Conservation (phyloP, 1,140 invertebrate genomes). For the Bombus polaris region DNA sequence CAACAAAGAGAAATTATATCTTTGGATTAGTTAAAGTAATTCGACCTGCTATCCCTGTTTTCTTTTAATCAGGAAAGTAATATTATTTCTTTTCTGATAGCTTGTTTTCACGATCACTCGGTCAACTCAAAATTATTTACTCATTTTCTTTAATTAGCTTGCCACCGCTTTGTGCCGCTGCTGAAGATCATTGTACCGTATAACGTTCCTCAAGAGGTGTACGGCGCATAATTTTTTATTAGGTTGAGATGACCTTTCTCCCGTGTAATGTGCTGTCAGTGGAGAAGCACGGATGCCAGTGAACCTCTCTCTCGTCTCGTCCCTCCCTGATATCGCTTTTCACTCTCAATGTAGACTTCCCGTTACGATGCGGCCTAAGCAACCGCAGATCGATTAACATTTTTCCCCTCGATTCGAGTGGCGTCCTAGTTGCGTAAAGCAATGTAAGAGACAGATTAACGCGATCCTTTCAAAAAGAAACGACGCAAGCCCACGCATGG, state of each 20-base stretch:
- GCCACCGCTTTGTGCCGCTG: conserved; percentile 55
- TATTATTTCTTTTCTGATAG: background rate
- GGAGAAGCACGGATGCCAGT: conserved; percentile 64
- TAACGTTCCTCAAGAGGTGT: conserved; percentile 54
- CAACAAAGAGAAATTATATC: too few species aligned
- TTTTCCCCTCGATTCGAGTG: conserved; percentile 11
- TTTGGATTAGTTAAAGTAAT: background rate
- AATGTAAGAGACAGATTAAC: background rate
- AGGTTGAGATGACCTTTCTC: conserved; percentile 66
- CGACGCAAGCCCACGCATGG: background rate
- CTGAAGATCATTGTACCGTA: conserved; percentile 67
- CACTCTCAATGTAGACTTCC: conserved; percentile 32
- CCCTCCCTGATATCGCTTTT: conserved; percentile 50
- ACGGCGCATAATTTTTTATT: conserved; percentile 67
- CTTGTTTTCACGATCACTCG: conserved; percentile 56
- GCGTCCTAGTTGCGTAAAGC: conserved; percentile 6
- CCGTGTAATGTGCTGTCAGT: conserved; percentile 58
- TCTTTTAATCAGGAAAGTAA: background rate
- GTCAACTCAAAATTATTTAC: conserved; percentile 62
- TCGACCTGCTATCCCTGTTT: too few species aligned
- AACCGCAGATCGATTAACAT: conserved; percentile 23
- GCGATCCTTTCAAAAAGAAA: conserved; percentile 11
- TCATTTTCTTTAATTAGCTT: conserved; percentile 67
- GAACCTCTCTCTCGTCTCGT: conserved; percentile 61
- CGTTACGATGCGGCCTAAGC: conserved; percentile 11